Conservation (phyloP, 1,140 invertebrate genomes). For the Apocrypta bakeri region DNA sequence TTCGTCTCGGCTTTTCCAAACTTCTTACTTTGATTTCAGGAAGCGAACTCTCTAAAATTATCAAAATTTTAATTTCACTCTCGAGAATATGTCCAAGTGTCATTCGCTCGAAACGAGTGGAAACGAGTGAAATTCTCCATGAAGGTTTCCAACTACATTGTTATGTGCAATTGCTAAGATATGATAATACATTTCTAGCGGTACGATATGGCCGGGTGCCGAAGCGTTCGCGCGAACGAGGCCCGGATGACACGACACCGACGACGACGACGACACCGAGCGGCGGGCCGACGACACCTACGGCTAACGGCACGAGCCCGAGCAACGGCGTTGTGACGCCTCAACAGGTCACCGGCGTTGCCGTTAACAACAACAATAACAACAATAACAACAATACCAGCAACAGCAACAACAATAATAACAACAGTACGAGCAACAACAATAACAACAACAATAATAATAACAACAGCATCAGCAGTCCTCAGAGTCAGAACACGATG, state of each 20-base stretch:
- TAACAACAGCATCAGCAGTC: slow-evolving; percentile 58
- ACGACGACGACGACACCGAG: slow-evolving; percentile 63
- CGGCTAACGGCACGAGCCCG: slow-evolving; percentile 55
- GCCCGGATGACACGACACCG: slow-evolving; percentile 73
- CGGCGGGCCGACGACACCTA: slow-evolving; percentile 64
- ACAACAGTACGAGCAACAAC: slow-evolving; percentile 42
- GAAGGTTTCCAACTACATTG: background rate
- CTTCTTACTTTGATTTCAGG: slow-evolving; percentile 14
- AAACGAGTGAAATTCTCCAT: too few species aligned
- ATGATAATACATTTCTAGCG: slow-evolving; percentile 77
- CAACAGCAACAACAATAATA: slow-evolving; percentile 41
- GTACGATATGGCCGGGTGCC: slow-evolving; percentile 97
- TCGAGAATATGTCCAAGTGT: too few species aligned
- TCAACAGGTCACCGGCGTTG: slow-evolving; percentile 59
- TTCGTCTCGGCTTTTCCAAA: background rate
- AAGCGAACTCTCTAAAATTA: too few species aligned
- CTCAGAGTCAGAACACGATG: slow-evolving; percentile 65
- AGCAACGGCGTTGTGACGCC: slow-evolving; percentile 56
- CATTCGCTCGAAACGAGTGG: too few species aligned
- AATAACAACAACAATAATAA: slow-evolving; percentile 60
- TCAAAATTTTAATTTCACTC: too few species aligned
- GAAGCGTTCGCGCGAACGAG: slow-evolving; percentile 90
- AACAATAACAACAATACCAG: slow-evolving; percentile 38
- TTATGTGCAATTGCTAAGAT: background rate
- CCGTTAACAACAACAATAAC: slow-evolving; percentile 58